Evolutionary conservation across 2,888 invertebrate species (phyloP).

Genomic region (Drosophila mimica): DNA sequence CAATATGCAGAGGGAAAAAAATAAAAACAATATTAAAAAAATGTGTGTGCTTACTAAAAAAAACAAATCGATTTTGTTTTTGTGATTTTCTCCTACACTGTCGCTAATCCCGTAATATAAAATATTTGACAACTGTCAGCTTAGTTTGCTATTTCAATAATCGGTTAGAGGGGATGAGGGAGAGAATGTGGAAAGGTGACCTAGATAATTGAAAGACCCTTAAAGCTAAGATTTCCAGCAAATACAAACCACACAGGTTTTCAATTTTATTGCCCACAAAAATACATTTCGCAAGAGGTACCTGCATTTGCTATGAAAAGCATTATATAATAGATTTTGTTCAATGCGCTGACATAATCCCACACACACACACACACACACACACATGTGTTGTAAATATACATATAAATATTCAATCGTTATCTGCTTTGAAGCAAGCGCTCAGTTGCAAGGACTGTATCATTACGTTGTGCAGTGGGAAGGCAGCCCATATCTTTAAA

Average conservation of each 20-base stretch:
- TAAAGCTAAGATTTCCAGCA: conserved; percentile 4
- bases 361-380: conserved; percentile 8
- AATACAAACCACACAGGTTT: neutral
- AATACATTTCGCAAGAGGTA: conserved; percentile 4
- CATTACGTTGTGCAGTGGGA: neutral
- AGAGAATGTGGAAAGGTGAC: neutral
- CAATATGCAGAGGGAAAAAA: neutral
- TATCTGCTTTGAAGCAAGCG: conserved; percentile 26
- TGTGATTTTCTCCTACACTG: neutral
- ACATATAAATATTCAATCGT: conserved; percentile 62
- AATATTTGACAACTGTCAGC: conserved; percentile 6
- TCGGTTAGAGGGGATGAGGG: neutral
- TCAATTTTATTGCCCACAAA: conserved; percentile 34
- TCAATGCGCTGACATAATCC: conserved; percentile 40
- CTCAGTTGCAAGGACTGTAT: conserved; percentile 3
- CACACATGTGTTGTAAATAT: neutral
- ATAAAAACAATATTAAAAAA: neutral
- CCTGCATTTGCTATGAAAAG: conserved; percentile 26
- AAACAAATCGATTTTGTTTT: neutral
- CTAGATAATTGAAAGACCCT: conserved; percentile 7
- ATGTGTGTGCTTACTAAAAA: neutral
- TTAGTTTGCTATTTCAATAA: conserved; percentile 20
- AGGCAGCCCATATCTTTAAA: conserved; percentile 40
- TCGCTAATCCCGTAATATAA: conserved; percentile 1
- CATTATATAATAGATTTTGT: conserved; percentile 16